Percentiles rank a stretch among this genome's conserved stretches.
Evolutionary conservation across 2,888 invertebrate genomes (phyloP).

Genomic region (Nomada flava): DNA sequence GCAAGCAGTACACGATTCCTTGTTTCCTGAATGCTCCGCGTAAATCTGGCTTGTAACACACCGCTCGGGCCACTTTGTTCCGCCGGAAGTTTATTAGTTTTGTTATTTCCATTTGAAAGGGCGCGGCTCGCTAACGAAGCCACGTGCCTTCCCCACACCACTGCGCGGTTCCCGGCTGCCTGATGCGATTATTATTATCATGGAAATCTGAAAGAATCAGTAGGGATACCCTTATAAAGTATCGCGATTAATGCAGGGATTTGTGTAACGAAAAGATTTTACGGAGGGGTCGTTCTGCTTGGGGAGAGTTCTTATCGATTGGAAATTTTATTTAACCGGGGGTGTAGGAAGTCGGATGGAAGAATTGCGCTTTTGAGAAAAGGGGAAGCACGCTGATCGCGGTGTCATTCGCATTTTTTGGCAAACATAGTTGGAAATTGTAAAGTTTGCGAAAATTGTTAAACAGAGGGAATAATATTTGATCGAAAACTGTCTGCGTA

Average conservation of each 20-base stretch:
- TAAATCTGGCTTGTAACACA: constrained; percentile 39
- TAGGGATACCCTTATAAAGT: not conserved
- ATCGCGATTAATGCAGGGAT: not conserved
- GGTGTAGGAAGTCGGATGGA: no score
- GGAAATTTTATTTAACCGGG: not conserved
- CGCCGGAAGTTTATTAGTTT: constrained; percentile 49
- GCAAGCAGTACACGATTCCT: constrained; percentile 39
- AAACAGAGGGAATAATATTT: no score
- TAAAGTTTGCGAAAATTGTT: no score
- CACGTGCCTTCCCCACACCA: not conserved
- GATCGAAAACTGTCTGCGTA: no score
- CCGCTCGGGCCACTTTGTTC: constrained; percentile 37
- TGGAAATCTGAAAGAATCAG: constrained; percentile 38
- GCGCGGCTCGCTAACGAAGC: constrained; percentile 41
- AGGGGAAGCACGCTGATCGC: no score
- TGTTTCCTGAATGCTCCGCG: constrained; percentile 30
- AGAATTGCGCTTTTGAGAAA: no score
- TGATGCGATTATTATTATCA: constrained; percentile 40
- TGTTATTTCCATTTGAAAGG: constrained; percentile 52
- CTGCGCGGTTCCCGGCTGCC: no score
- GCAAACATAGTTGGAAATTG: no score
- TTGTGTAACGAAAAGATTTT: not conserved
- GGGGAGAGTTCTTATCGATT: not conserved
- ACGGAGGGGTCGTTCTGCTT: not conserved
- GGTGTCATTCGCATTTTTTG: no score